A percentile compares a stretch with the other conserved stretches of the same genome.
phyloP scores from a whole-genome alignment of 2,113 vertebrate species.

The Phocoena sinus region DNA sequence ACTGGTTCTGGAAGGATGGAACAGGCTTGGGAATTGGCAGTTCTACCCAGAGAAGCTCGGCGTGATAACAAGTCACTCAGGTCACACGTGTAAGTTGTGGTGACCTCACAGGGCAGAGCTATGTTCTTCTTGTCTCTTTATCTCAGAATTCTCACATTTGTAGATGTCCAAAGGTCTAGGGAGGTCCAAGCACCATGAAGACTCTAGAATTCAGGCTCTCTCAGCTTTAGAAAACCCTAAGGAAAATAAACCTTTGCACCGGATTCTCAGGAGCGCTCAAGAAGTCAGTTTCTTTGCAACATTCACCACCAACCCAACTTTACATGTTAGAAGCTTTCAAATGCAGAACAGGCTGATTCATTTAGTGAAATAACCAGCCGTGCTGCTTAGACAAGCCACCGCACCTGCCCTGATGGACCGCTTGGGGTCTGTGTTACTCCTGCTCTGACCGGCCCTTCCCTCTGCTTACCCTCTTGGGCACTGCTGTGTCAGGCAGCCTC shows the following conservation, averaged over 20 bases:
- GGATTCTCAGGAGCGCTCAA: neutral
- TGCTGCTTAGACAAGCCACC: neutral
- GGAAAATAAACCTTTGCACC: neutral
- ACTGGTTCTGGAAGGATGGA: neutral
- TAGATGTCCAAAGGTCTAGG: neutral
- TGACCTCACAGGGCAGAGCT: neutral
- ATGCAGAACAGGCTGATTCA: neutral
- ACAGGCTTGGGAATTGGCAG: neutral
- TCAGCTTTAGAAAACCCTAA: neutral
- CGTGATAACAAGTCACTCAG: neutral
- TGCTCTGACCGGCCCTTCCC: neutral
- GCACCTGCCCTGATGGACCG: rapidly evolving
- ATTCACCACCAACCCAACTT: neutral
- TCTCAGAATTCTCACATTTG: neutral
- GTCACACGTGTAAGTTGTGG: neutral
- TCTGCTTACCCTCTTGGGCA: neutral
- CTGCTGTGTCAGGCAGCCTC: neutral
- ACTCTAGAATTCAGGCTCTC: neutral
- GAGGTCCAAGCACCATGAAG: neutral
- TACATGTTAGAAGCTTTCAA: neutral
- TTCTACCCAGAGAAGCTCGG: neutral
- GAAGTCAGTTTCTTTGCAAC: neutral
- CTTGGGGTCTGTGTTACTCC: neutral
- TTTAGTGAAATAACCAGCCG: neutral
- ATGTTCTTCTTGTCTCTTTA: neutral